A percentile compares a stretch with the other conserved stretches of the same genome.
phyloP scores from a whole-genome alignment of 2,888 invertebrate genomes.

The Polia nebulosa region DNA sequence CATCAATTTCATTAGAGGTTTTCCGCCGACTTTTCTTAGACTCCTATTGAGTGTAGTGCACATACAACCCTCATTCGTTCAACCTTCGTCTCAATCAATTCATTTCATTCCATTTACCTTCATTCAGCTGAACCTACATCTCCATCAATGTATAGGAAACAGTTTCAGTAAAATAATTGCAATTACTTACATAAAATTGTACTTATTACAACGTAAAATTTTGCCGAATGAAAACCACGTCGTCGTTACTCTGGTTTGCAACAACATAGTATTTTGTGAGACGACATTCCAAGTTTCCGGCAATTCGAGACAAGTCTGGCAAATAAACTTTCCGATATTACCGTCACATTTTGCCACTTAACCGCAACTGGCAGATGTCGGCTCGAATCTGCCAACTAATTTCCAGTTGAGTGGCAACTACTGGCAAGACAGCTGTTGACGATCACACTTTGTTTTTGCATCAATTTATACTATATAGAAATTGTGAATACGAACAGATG shows the following conservation, averaged over 20 bases:
- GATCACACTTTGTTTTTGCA: slow-evolving; percentile 19
- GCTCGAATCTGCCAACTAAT: slow-evolving; percentile 52
- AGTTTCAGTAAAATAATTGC: neutral
- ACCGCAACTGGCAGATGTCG: slow-evolving; percentile 56
- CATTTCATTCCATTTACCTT: slow-evolving; percentile 1
- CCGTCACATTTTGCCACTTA: slow-evolving; percentile 44
- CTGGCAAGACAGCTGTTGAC: slow-evolving; percentile 39
- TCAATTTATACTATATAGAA: neutral
- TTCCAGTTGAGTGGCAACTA: slow-evolving; percentile 51
- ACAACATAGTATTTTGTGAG: slow-evolving; percentile 18
- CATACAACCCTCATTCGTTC: too few species aligned
- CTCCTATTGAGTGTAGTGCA: neutral
- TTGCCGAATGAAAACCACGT: neutral
- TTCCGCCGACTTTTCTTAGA: slow-evolving; percentile 10
- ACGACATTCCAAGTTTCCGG: slow-evolving; percentile 25
- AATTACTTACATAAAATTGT: neutral
- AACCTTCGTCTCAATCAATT: neutral
- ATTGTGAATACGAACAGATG: neutral
- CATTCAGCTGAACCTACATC: neutral
- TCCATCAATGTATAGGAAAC: neutral
- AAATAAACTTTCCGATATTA: slow-evolving; percentile 49
- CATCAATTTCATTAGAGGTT: slow-evolving; percentile 28
- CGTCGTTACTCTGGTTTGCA: neutral
- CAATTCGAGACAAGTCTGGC: slow-evolving; percentile 37
- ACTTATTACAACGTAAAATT: neutral